A percentile compares a stretch with the other conserved stretches of the same genome.
Conservation (phyloP, 2,113 vertebrate genomes). For the Lepisosteus oculatus region DNA sequence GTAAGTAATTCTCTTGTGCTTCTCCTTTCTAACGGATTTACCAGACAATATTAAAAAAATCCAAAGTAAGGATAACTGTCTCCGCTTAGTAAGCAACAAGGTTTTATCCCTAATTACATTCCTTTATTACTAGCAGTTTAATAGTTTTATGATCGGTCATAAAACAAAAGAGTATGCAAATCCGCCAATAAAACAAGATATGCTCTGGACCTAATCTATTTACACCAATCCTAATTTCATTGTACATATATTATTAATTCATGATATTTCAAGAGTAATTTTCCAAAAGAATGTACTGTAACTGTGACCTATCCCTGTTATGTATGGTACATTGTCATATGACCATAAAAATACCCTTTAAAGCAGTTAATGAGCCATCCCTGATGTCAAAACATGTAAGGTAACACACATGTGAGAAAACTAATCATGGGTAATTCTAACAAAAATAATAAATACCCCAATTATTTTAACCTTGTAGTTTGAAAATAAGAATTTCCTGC, state of each 20-base stretch:
- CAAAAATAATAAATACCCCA: constrained; percentile 73
- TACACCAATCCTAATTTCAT: constrained; percentile 80
- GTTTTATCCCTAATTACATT: constrained; percentile 91
- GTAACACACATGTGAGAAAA: constrained; percentile 69
- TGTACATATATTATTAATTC: constrained; percentile 77
- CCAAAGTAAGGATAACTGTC: constrained; percentile 78
- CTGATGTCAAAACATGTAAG: constrained; percentile 74
- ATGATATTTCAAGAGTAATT: background rate
- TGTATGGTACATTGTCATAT: constrained; percentile 51
- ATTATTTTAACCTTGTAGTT: constrained; percentile 79
- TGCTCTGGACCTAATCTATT: constrained; percentile 82
- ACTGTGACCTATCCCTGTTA: constrained; percentile 54
- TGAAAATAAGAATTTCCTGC: constrained; percentile 44
- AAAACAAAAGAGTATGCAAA: constrained; percentile 85
- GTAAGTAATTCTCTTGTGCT: background rate
- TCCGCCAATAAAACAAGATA: constrained; percentile 58
- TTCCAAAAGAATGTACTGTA: constrained; percentile 52
- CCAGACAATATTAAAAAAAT: constrained; percentile 42
- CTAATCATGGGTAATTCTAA: constrained; percentile 86
- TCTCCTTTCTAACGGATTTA: constrained; percentile 62
- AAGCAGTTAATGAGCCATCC: constrained; percentile 82
- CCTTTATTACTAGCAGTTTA: constrained; percentile 90
- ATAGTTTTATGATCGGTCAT: constrained; percentile 88
- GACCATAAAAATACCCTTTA: constrained; percentile 72
- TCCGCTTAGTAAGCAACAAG: constrained; percentile 88